Evolutionary conservation across 2,113 vertebrate species (phyloP).

Genomic region (Leuciscus idus): DNA sequence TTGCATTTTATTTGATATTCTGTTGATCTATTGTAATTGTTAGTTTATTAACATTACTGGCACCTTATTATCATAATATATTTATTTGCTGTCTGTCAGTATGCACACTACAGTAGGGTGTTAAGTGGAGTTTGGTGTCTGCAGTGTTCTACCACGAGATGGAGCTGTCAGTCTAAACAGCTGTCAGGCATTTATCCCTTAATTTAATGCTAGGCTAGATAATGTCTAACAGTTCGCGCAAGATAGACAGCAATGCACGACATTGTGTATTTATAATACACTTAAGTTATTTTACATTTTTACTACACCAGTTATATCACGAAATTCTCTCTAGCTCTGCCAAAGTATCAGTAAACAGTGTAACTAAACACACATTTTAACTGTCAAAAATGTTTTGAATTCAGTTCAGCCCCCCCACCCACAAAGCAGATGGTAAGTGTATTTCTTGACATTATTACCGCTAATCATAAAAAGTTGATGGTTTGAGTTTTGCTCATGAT

Average conservation of each 20-base stretch:
- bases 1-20: neutral
- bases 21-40: neutral
- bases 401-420: too few species aligned
- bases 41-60: neutral
- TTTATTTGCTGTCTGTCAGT: neutral
- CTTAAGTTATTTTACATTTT: neutral
- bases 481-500: too few species aligned
- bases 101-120: neutral
- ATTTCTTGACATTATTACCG: too few species aligned
- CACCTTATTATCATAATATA: neutral
- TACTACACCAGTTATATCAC: neutral
- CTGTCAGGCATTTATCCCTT: neutral
- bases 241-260: neutral
- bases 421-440: too few species aligned
- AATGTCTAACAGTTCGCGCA: too few species aligned
- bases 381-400: too few species aligned
- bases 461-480: too few species aligned
- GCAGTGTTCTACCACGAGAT: conserved; percentile 69
- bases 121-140: neutral
- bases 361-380: too few species aligned
- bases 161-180: conserved; percentile 70
- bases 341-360: too few species aligned
- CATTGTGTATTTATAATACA: neutral
- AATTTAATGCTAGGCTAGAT: too few species aligned
- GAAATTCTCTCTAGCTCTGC: neutral